Evolutionary conservation across 2,888 invertebrate species (phyloP).

Genomic region (Lepidocyrtoides sp.): DNA sequence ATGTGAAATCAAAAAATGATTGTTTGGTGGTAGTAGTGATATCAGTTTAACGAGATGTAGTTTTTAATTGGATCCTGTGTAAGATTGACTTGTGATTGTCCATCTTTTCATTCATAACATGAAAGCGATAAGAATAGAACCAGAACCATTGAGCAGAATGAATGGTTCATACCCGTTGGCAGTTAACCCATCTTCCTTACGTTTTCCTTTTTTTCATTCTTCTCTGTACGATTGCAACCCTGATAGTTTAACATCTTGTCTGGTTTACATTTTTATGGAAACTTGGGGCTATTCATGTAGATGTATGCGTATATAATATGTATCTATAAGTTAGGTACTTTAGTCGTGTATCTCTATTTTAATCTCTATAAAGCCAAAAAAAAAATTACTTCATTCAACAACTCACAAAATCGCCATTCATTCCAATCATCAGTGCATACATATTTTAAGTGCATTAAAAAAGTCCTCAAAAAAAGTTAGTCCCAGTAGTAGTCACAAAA

Average conservation of each 20-base stretch:
- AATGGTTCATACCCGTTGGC: conserved; percentile 11
- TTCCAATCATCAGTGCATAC: neutral
- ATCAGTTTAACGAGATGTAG: conserved; percentile 67
- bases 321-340: no score
- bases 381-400: neutral
- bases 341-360: no score
- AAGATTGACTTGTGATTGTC: conserved; percentile 58
- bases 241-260: conserved; percentile 5
- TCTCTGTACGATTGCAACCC: neutral
- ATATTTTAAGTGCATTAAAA: no score
- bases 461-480: no score
- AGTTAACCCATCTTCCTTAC: neutral
- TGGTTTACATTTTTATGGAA: conserved; percentile 34
- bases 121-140: neutral
- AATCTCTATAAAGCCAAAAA: neutral
- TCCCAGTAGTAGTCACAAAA: no score
- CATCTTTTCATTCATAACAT: conserved; percentile 41
- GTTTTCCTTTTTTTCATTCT: neutral
- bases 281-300: neutral
- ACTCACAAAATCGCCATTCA: neutral
- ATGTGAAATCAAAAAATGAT: conserved; percentile 67
- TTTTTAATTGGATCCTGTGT: conserved; percentile 69
- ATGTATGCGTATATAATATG: no score
- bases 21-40: neutral
- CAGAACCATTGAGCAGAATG: neutral